A percentile compares a stretch with the other conserved stretches of the same genome.
Conservation (phyloP, 2,797 vertebrate species). For the Uromys caudimaculatus region DNA sequence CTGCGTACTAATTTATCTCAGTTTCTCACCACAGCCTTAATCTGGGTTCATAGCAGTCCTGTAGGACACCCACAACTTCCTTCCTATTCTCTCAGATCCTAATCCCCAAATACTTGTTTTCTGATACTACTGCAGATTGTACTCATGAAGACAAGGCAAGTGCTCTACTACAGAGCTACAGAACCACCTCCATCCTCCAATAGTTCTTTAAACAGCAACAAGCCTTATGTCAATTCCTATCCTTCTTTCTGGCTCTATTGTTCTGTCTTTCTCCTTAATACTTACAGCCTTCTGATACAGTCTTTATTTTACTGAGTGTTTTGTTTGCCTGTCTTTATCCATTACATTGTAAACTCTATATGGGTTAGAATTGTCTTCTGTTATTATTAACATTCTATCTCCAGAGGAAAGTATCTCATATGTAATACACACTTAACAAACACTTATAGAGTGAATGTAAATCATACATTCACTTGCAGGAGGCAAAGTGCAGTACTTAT, state of each 20-base stretch:
- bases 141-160: neutral
- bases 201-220: neutral
- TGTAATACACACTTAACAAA: neutral
- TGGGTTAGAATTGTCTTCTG: neutral
- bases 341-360: slow-evolving; percentile 16
- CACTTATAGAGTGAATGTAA: slow-evolving; percentile 29
- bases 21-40: neutral
- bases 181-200: neutral
- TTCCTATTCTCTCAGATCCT: neutral
- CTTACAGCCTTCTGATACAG: neutral
- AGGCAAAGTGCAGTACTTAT: neutral
- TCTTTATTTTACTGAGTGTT: slow-evolving; percentile 34
- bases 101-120: neutral
- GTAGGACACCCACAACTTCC: neutral
- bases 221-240: neutral
- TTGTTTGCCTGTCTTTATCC: slow-evolving; percentile 25
- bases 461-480: neutral
- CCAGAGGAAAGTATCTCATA: neutral
- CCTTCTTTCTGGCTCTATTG: neutral
- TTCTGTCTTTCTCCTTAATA: neutral
- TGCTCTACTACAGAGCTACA: neutral
- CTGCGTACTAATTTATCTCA: neutral
- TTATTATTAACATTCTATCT: slow-evolving; percentile 13
- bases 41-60: neutral
- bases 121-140: neutral